A percentile compares a stretch with the other conserved stretches of the same genome.
Evolutionary conservation across 1,140 invertebrate genomes (phyloP).

Genomic region (Hetaerina americana): DNA sequence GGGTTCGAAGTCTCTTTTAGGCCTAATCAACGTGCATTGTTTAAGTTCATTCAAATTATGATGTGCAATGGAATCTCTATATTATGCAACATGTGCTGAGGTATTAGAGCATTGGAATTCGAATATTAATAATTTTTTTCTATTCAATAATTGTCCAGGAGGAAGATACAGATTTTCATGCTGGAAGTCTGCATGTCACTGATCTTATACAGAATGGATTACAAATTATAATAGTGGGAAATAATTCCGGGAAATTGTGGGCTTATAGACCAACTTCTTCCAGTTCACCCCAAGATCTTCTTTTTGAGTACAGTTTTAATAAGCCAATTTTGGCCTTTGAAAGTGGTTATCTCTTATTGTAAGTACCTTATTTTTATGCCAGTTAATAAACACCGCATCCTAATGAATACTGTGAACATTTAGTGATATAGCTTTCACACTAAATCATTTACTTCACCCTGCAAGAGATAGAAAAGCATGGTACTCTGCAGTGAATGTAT

Average conservation of each 20-base stretch:
- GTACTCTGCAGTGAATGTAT: too few relatives aligned
- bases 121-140: not conserved
- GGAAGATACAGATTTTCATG: not conserved
- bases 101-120: not conserved
- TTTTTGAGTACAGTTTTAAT: not conserved
- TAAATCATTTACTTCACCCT: too few relatives aligned
- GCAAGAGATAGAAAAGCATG: too few relatives aligned
- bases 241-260: not conserved
- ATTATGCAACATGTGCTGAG: too few relatives aligned
- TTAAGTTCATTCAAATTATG: too few relatives aligned
- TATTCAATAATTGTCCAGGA: not conserved
- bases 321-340: not conserved
- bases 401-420: too few relatives aligned
- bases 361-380: too few relatives aligned
- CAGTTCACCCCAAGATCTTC: not conserved
- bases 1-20: too few relatives aligned
- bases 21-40: too few relatives aligned
- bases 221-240: not conserved
- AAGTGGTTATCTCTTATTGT: not conserved
- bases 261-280: not conserved
- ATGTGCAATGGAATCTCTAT: too few relatives aligned
- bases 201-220: not conserved
- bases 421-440: too few relatives aligned
- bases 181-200: not conserved
- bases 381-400: too few relatives aligned